Evolutionary conservation across 2,888 invertebrate genomes (phyloP).

Genomic region (Tinea trinotella): DNA sequence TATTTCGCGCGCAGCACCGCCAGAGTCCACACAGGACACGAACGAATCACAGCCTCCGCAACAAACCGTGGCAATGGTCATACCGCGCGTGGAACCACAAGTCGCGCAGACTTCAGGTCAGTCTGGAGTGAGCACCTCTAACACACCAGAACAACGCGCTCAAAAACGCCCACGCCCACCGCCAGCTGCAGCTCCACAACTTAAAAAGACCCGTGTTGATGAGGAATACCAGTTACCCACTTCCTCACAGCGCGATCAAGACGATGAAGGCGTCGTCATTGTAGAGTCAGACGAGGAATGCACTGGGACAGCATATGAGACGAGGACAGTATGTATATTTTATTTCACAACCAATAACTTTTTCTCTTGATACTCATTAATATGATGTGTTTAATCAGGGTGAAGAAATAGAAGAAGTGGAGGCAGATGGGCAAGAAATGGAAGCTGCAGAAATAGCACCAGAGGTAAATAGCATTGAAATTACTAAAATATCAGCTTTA

Average conservation of each 20-base stretch:
- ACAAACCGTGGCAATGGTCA: constrained; percentile 79
- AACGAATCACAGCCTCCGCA: constrained; percentile 29
- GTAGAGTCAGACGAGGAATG: constrained; percentile 81
- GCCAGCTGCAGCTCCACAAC: constrained; percentile 38
- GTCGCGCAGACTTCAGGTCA: constrained; percentile 48
- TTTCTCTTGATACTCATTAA: constrained; percentile 24
- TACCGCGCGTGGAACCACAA: constrained; percentile 77
- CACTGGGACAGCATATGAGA: constrained; percentile 70
- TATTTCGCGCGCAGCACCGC: constrained; percentile 72
- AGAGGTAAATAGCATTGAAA: no score
- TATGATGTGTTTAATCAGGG: constrained; percentile 49
- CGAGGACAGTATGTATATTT: constrained; percentile 26
- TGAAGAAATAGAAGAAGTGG: constrained; percentile 65
- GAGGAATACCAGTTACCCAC: constrained; percentile 90
- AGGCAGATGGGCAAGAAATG: constrained; percentile 56
- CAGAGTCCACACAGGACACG: constrained; percentile 62
- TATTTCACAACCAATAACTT: constrained; percentile 19
- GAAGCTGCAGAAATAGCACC: constrained; percentile 54
- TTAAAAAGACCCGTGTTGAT: constrained; percentile 70
- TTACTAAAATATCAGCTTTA: no score
- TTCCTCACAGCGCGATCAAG: constrained; percentile 89
- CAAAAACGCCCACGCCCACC: constrained; percentile 49
- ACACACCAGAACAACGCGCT: constrained; percentile 49
- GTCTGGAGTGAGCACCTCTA: constrained; percentile 39
- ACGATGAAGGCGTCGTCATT: constrained; percentile 84